phyloP scores from a whole-genome alignment of 2,888 invertebrate genomes.

The Morpho achilles region DNA sequence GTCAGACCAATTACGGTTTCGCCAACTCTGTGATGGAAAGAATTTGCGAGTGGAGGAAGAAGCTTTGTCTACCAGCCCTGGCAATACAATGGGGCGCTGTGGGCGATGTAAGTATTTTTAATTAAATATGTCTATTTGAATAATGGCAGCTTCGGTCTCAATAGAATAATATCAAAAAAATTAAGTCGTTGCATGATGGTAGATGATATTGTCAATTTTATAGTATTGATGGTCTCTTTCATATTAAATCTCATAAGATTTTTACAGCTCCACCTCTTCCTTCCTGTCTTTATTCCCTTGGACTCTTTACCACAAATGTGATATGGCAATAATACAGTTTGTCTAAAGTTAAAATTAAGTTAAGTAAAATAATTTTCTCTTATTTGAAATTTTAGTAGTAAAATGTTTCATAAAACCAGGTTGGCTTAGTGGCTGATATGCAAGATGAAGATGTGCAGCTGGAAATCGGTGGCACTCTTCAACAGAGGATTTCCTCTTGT shows the following conservation, averaged over 20 bases:
- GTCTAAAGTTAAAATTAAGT: too few relatives aligned
- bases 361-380: background rate
- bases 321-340: too few relatives aligned
- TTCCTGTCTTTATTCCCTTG: too few relatives aligned
- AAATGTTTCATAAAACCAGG: constrained; percentile 42
- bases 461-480: constrained; percentile 88
- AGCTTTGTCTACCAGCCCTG: constrained; percentile 85
- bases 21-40: constrained; percentile 95
- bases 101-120: constrained; percentile 84
- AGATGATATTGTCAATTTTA: too few relatives aligned
- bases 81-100: constrained; percentile 97
- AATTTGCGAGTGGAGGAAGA: constrained; percentile 86
- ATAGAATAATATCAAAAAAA: too few relatives aligned
- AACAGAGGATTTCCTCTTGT: constrained; percentile 91
- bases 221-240: too few relatives aligned
- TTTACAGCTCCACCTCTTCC: too few relatives aligned
- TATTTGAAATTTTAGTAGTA: background rate
- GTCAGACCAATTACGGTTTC: constrained; percentile 94
- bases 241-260: too few relatives aligned
- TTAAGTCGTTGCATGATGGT: too few relatives aligned
- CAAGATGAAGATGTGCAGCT: constrained; percentile 83
- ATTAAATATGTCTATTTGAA: too few relatives aligned
- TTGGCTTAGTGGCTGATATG: constrained; percentile 89
- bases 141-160: too few relatives aligned
- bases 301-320: too few relatives aligned